Evolutionary conservation across 2,888 invertebrate species (phyloP), one percentile per base, ranked within the genome.

Genomic region (Allophyes oxyacanthae): DNA sequence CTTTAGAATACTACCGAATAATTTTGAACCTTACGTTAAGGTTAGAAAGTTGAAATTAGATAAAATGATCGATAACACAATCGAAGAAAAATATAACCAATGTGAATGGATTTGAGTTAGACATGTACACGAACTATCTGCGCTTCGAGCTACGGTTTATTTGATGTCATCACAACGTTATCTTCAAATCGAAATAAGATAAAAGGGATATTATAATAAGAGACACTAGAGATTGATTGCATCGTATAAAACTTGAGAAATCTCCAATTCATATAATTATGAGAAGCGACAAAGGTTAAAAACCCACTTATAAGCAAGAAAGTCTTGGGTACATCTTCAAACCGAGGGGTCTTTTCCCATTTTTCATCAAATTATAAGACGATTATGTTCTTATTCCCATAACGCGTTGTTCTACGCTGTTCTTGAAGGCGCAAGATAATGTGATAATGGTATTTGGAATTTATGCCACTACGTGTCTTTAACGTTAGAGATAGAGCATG

Each of bases 321-420:
- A 55, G 11, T 13, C 28, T 55, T 10, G 40, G 40, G 20, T n/a
- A 33, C 20, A 38, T 7, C 6, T 57, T 25, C 26, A 40, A 57
- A 52, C 25, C 25, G 20, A 48, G 37, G 38, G 36, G 11, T 11
- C 20, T 20, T 20, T 45, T 51, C 6, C 25, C 14, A 41, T 65
- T 61, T 69, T 59, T 56, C 49, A 54, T 7, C 9, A 57, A 49
- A 38, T 51, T 43, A 53, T 50, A 38, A 15, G 51, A 44, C 20
- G 54, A 54, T 57, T 44, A 41, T 49, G 49, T 54, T 32, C 36
- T 50, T 53, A 49, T 64, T 48, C 34, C 20, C 26, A 37, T 40
- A 30, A 28, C 32, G 20, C 26, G 20, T 45, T 51, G 38, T 48
- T 49, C 49, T 37, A 63, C 36, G 14, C 44, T 42, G 51, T 58